A percentile compares a stretch with the other conserved stretches of the same genome.
Evolutionary conservation across 2,797 vertebrate genomes (phyloP).

Genomic region (Knipowitschia caucasica): DNA sequence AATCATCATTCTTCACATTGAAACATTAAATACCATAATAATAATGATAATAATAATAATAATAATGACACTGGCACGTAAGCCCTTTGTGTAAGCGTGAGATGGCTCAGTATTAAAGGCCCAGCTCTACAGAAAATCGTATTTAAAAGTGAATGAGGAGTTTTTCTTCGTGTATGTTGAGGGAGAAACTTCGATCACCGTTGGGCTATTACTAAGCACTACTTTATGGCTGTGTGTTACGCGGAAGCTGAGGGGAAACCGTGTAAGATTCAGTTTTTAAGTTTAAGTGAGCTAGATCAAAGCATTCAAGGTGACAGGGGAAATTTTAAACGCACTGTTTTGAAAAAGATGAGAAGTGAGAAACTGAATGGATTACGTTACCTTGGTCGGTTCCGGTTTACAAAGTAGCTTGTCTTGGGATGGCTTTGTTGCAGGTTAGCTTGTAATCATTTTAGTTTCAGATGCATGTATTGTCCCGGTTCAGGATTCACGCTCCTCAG

Average conservation of each 20-base stretch:
- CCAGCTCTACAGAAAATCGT: too few species aligned
- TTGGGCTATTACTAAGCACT: too few species aligned
- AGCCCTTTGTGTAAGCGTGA: too few species aligned
- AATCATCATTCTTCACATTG: background rate
- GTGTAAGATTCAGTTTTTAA: background rate
- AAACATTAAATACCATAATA: background rate
- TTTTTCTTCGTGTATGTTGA: too few species aligned
- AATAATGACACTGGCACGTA: too few species aligned
- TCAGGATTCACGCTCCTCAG: background rate
- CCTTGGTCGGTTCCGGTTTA: conserved; percentile 3
- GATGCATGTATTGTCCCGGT: background rate
- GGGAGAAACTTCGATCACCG: too few species aligned
- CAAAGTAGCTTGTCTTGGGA: background rate
- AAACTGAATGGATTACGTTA: too few species aligned
- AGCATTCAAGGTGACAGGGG: background rate
- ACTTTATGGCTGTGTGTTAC: background rate
- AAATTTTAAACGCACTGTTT: too few species aligned
- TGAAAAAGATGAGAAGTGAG: too few species aligned
- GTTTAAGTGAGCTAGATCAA: background rate
- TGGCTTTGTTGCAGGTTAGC: background rate
- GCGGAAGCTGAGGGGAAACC: background rate
- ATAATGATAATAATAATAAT: too few species aligned
- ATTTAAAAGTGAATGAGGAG: too few species aligned
- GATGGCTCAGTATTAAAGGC: background rate
- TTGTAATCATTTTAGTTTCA: background rate